A percentile compares a stretch with the other conserved stretches of the same genome.
phyloP scores from a whole-genome alignment of 2,113 vertebrate species.

The Platysteira castanea region DNA sequence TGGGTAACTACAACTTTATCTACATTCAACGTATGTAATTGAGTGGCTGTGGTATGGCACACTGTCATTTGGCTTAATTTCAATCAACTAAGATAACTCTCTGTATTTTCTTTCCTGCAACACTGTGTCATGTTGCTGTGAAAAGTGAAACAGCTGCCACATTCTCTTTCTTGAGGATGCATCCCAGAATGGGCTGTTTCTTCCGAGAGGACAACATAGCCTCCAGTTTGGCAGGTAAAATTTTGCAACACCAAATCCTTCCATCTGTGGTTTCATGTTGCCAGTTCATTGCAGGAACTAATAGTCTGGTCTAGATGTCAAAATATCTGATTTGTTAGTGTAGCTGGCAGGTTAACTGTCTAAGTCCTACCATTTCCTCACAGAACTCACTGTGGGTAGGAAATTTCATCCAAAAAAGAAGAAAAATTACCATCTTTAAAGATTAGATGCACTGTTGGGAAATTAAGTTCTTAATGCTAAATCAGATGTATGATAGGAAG shows the following conservation, averaged over 20 bases:
- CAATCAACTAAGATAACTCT: slow-evolving; percentile 43
- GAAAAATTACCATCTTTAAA: not conserved
- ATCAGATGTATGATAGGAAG: not conserved
- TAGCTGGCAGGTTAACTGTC: slow-evolving; percentile 30
- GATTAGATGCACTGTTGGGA: slow-evolving; percentile 12
- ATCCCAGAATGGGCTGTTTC: not conserved
- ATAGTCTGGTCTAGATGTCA: slow-evolving; percentile 33
- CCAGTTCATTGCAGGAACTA: slow-evolving; percentile 35
- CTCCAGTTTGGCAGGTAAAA: slow-evolving; percentile 32
- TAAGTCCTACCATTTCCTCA: not conserved
- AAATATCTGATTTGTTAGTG: slow-evolving; percentile 50
- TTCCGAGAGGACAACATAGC: not conserved
- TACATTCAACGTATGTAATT: not conserved
- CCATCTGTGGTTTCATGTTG: slow-evolving; percentile 29
- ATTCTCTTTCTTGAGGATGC: not conserved
- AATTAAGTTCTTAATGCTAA: slow-evolving; percentile 14
- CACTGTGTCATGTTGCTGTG: slow-evolving; percentile 20
- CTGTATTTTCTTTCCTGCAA: slow-evolving; percentile 22
- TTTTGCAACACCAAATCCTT: slow-evolving; percentile 50
- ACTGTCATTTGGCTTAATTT: slow-evolving; percentile 55
- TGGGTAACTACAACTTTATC: slow-evolving; percentile 57
- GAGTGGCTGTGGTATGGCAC: slow-evolving; percentile 55
- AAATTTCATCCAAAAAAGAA: not conserved
- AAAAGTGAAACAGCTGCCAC: slow-evolving; percentile 47
- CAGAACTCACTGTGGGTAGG: not conserved